Base-by-base conservation (phyloP, 1,140 invertebrate species). In the Odontomachus brunneus region DNA sequence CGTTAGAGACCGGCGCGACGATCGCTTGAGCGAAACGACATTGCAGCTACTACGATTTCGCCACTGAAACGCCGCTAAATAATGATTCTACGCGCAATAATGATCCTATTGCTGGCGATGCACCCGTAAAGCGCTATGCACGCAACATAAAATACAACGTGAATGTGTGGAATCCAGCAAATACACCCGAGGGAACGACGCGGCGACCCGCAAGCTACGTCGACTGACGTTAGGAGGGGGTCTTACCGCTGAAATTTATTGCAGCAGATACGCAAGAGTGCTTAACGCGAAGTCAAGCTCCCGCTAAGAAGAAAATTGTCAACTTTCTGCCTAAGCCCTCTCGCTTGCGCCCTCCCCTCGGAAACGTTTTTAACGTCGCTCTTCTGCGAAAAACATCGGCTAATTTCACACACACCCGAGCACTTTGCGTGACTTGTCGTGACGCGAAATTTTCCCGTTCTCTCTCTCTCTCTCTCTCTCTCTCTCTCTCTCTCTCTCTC, bases 231-330 rank as follows among this genome's bases (percentile, higher is more conserved):
- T 24, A 48, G 2, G n/a, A n/a, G 7, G 51, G 44, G 33, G 65
- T 71, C 62, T 67, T 67, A n/a, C 3, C 12, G 63, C 17, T 67
- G 51, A 59, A 80, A 80, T 80, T 80, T 80, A 80, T 71, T 80
- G 53, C 75, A n/a, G 12, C 51, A 48, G 65, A 69, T 71, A 69
- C 57, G n/a, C 24, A 57, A 33, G 38, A 63, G 65, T 80, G 51
- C 65, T 80, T 80, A 80, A 71, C 49, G 65, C 51, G 9, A 69
- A 69, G 75, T 57, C 65, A 69, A 69, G 63, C 19, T 66, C 44
- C 44, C 62, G 12, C 62, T 67, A 76, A 67, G 26, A 76, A n/a
- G 48, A 29, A 69, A 80, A 80, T 71, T 57, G 51, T 71, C 65
- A 57, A 14, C 29, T 59, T 44, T 67, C 53, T 71, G 3, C 22